A percentile compares a stretch with the other conserved stretches of the same genome.
Evolutionary conservation across 2,797 vertebrate species (phyloP).

Genomic region (Siniperca undulata): DNA sequence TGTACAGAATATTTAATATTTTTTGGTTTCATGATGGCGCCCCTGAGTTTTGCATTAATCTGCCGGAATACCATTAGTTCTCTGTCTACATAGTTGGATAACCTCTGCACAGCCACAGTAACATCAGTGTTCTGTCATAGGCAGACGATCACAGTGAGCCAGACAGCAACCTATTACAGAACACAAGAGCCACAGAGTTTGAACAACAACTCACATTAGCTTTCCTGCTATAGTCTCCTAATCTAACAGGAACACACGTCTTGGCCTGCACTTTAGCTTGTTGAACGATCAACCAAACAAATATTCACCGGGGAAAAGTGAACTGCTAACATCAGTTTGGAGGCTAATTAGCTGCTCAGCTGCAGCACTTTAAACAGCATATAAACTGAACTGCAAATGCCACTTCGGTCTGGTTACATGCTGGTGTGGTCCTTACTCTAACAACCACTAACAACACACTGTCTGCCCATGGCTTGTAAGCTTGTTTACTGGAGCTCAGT

Average conservation of each 20-base stretch:
- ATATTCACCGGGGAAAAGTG: neutral
- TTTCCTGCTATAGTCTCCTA: neutral
- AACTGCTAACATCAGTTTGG: neutral
- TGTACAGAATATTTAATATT: too few relatives aligned
- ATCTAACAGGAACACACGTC: neutral
- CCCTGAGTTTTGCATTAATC: neutral
- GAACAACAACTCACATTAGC: neutral
- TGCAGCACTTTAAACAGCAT: neutral
- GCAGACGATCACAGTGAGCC: neutral
- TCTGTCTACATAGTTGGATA: neutral
- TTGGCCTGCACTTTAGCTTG: neutral
- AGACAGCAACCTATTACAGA: neutral
- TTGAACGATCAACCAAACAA: neutral
- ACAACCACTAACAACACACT: neutral
- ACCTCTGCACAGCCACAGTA: neutral
- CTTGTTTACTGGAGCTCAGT: neutral
- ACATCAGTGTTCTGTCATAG: neutral
- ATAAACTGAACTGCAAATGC: neutral
- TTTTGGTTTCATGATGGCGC: neutral
- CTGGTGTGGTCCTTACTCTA: too few relatives aligned
- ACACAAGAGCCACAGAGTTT: neutral
- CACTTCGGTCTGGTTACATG: neutral
- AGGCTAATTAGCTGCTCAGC: constrained; percentile 3
- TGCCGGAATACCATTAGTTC: neutral
- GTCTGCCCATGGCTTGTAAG: neutral